Percentiles rank a stretch among this genome's conserved stretches.
phyloP scores from a whole-genome alignment of 1,140 invertebrate genomes.

The Neodiprion fabricii region DNA sequence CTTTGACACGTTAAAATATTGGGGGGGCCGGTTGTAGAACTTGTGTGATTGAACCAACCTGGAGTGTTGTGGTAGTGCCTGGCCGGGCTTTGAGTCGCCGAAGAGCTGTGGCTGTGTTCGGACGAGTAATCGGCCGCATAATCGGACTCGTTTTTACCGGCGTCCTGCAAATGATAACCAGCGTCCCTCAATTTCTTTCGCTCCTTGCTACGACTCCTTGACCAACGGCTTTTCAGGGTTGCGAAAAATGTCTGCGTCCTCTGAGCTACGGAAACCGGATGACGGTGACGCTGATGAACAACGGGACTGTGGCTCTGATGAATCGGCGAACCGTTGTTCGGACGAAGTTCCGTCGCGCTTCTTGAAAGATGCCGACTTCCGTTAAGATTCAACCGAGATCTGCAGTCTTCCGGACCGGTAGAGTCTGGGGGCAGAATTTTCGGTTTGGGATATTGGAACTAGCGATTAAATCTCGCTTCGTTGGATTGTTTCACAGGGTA shows the following conservation, averaged over 20 bases:
- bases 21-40: slow-evolving; percentile 51
- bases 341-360: slow-evolving; percentile 57
- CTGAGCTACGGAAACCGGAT: slow-evolving; percentile 67
- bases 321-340: slow-evolving; percentile 20
- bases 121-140: slow-evolving; percentile 78
- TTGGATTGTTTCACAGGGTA: no score
- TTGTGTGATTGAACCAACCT: slow-evolving; percentile 47
- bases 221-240: slow-evolving; percentile 72
- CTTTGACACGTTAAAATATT: background rate
- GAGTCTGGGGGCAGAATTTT: slow-evolving; percentile 24
- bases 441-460: background rate
- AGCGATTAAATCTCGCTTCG: no score
- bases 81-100: slow-evolving; percentile 72
- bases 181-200: slow-evolving; percentile 55
- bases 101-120: slow-evolving; percentile 70
- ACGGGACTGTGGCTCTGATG: slow-evolving; percentile 30
- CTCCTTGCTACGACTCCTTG: slow-evolving; percentile 68
- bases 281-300: slow-evolving; percentile 45
- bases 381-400: slow-evolving; percentile 49
- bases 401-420: slow-evolving; percentile 31
- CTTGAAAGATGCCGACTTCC: slow-evolving; percentile 55
- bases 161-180: slow-evolving; percentile 48
- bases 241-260: slow-evolving; percentile 76
- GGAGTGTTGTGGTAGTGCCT: slow-evolving; percentile 61
- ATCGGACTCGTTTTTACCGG: slow-evolving; percentile 66